Base-by-base conservation (phyloP, 2,888 invertebrate genomes). In the Terebella lapidaria region DNA sequence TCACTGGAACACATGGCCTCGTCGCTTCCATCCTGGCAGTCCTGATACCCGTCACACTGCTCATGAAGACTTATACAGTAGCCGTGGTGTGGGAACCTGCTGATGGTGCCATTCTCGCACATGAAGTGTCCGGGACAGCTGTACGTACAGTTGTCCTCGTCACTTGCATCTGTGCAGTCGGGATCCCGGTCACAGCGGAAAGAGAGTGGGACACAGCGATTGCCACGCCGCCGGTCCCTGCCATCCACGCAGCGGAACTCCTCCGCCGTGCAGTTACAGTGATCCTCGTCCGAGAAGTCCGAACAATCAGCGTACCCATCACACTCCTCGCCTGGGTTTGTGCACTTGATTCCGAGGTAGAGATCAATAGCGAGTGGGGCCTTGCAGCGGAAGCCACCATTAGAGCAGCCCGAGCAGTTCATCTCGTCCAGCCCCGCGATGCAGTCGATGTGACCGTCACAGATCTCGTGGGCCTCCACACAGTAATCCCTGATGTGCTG, bases 151-250 rank as follows among this genome's bases (percentile, higher is more conserved):
- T 53, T 42, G n/a, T 22, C n/a, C 57, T 66, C 66, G 46, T 66
- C 66, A 22, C 57, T 57, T 10, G 57, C 64, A 42, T 66, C 64
- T 3, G 55, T 42, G 54, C 66, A 66, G 58, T 66, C 62, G 15
- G 27, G 29, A 18, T 60, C 57, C 15, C 66, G 25, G 58, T 66
- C 64, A 45, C 63, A 63, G n/a, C 15, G 4, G 2, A 55, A 47
- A 18, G 15, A 26, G 4, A 18, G 49, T 15, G 57, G 42, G n/a
- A 64, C 54, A 42, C 66, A 64, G 25, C 25, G 26, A 35, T 64
- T 58, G 24, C 60, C 57, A 42, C 54, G 55, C 46, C 58, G 49
- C 2, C 35, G 35, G 29, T 61, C 62, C 5, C 51, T 56, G 3
- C 64, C 64, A 42, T 64, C 60, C 3, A 27, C 52, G 52, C 67